Conservation (phyloP, 2,113 vertebrate genomes). For the Bubo bubo region DNA sequence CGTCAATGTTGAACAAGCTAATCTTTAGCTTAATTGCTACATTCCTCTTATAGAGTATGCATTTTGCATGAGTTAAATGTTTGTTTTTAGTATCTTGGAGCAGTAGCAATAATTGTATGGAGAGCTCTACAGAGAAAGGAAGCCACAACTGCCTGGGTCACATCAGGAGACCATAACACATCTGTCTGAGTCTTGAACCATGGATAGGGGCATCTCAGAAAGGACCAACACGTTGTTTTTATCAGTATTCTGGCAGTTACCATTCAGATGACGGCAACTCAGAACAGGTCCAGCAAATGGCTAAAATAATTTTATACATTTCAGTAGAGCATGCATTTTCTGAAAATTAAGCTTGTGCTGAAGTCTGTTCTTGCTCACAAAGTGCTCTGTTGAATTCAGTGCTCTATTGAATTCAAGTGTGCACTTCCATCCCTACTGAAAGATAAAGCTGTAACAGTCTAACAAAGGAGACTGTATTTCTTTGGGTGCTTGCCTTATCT, state of each 20-base stretch:
- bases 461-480: neutral
- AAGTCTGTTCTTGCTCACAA: neutral
- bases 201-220: neutral
- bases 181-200: neutral
- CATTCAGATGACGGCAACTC: neutral
- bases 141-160: neutral
- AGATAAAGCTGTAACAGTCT: neutral
- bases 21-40: constrained; percentile 60
- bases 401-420: neutral
- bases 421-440: neutral
- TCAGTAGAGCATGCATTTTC: neutral
- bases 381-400: neutral
- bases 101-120: neutral
- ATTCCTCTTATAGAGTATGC: neutral
- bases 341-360: neutral
- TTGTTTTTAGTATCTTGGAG: neutral
- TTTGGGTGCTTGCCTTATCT: neutral
- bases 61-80: constrained; percentile 23
- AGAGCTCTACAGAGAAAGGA: neutral
- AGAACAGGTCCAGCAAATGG: neutral
- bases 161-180: neutral
- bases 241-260: neutral
- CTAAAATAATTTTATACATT: neutral
- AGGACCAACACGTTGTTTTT: neutral
- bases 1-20: constrained; percentile 35